phyloP scores from a whole-genome alignment of 2,797 vertebrate genomes.

The Acanthornis magna region DNA sequence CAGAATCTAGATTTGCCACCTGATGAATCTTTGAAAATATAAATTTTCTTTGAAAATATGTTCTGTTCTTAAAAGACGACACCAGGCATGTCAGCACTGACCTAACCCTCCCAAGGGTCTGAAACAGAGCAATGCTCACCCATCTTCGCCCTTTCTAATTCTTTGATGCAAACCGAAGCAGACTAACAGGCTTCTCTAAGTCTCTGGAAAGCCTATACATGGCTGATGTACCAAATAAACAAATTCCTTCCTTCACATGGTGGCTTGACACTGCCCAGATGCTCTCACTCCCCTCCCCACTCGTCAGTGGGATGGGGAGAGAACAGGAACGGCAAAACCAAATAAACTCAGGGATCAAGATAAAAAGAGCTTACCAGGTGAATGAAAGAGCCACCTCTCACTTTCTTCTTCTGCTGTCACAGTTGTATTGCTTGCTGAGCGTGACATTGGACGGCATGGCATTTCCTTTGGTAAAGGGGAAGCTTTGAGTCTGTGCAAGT shows the following conservation, averaged over 20 bases:
- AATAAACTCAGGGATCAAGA: background rate
- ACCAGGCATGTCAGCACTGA: background rate
- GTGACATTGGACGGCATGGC: background rate
- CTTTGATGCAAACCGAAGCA: background rate
- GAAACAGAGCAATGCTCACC: background rate
- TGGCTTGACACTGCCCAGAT: background rate
- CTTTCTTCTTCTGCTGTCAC: background rate
- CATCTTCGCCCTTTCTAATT: background rate
- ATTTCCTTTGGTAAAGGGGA: background rate
- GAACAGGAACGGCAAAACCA: background rate
- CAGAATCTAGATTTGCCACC: background rate
- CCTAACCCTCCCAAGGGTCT: background rate
- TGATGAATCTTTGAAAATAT: background rate
- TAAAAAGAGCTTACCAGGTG: background rate
- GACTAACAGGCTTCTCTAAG: background rate
- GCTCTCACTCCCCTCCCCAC: background rate
- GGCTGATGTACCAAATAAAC: background rate
- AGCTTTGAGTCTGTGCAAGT: background rate
- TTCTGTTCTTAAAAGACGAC: background rate
- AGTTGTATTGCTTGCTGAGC: background rate
- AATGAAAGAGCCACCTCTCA: background rate
- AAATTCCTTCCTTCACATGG: background rate
- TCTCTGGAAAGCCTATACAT: background rate
- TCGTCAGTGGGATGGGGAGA: background rate
- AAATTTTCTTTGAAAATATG: background rate